A percentile compares a stretch with the other conserved stretches of the same genome.
Conservation (phyloP, 92 coral and sea anemone genomes). For the Paramuricea clavata region DNA sequence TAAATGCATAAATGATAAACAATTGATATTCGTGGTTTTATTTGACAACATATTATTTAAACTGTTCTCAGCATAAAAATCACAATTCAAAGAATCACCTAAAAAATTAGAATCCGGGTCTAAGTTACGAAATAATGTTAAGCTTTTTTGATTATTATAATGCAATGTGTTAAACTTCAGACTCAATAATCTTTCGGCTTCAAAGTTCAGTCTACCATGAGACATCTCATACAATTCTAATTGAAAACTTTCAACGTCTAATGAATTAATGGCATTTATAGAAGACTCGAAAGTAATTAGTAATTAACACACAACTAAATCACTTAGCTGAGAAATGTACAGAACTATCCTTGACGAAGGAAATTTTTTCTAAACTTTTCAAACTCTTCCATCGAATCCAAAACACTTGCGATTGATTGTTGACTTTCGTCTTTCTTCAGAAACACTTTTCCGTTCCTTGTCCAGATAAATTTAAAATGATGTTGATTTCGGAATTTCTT, state of each 20-base stretch:
- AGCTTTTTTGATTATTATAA: neutral
- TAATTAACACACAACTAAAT: neutral
- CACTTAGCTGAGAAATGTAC: neutral
- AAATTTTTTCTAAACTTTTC: neutral
- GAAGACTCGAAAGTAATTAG: too few species aligned
- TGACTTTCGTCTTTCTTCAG: too few species aligned
- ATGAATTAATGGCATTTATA: neutral
- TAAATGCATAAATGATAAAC: too few species aligned
- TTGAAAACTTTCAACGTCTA: neutral
- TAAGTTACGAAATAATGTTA: too few species aligned
- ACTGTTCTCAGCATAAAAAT: neutral
- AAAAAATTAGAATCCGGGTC: neutral
- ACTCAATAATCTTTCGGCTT: neutral
- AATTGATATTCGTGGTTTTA: too few species aligned
- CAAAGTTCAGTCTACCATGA: too few species aligned
- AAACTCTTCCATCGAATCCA: neutral
- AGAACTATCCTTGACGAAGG: too few species aligned
- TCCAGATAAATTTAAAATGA: conserved; percentile 1
- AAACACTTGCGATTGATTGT: neutral
- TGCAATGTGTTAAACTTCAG: neutral
- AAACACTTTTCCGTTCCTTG: neutral
- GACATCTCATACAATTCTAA: neutral
- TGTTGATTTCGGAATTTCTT: neutral
- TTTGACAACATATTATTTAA: neutral
- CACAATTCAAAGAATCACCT: neutral